phyloP scores from a whole-genome alignment of 2,113 vertebrate genomes.

The Colius striatus region DNA sequence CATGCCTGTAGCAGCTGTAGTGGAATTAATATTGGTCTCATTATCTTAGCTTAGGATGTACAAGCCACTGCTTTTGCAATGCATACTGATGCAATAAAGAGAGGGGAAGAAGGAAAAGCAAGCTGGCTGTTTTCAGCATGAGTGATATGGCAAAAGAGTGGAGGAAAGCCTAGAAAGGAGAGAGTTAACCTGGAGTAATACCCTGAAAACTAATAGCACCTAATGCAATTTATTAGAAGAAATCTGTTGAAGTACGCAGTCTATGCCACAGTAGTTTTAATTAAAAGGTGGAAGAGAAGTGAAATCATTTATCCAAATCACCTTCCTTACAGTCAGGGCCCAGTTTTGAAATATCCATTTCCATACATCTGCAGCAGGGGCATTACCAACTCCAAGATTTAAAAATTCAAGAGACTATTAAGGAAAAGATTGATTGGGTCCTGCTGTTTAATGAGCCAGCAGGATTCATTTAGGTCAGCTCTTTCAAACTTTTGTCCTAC shows the following conservation, averaged over 20 bases:
- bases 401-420: conserved; percentile 42
- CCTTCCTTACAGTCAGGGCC: neutral
- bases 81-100: neutral
- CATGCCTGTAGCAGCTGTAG: neutral
- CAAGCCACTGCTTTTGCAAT: neutral
- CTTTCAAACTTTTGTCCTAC: neutral
- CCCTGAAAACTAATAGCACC: neutral
- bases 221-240: conserved; percentile 12
- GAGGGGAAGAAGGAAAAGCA: neutral
- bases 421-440: neutral
- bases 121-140: neutral
- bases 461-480: neutral
- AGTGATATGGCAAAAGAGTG: neutral
- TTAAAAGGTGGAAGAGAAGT: conserved; percentile 46
- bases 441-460: neutral
- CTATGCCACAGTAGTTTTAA: conserved; percentile 17
- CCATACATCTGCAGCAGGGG: neutral
- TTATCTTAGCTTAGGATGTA: conserved; percentile 32
- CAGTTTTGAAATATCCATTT: conserved; percentile 1
- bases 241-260: neutral
- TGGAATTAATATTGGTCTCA: conserved; percentile 43
- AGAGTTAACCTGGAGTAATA: conserved; percentile 8
- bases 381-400: conserved; percentile 5
- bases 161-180: conserved; percentile 1
- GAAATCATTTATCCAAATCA: conserved; percentile 64